Percentiles rank a stretch among this genome's conserved stretches.
Evolutionary conservation across 1,140 invertebrate genomes (phyloP).

Genomic region (Bradynema listronoti): DNA sequence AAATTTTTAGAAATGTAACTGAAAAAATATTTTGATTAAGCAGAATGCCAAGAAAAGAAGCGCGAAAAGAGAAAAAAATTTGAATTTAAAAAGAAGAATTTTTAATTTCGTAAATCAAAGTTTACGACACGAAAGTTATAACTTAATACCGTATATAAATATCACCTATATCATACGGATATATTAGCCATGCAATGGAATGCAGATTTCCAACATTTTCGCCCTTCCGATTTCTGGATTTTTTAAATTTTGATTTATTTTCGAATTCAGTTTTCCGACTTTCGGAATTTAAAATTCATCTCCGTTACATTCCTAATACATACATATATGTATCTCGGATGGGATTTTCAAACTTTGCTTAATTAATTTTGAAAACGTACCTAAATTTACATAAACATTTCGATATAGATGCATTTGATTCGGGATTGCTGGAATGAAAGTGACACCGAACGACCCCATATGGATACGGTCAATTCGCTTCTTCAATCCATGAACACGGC

Average conservation of each 20-base stretch:
- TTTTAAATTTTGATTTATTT: background rate
- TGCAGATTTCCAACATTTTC: no score
- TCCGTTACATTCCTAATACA: background rate
- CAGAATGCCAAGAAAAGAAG: no score
- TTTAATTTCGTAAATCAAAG: no score
- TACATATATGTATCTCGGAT: background rate
- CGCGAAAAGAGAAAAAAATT: no score
- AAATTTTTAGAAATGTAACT: no score
- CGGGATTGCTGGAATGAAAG: constrained; percentile 37
- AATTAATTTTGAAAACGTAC: background rate
- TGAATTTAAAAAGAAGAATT: no score
- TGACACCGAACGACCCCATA: constrained; percentile 27
- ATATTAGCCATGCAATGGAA: no score
- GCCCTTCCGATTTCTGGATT: background rate
- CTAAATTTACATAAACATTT: background rate
- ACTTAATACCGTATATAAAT: no score
- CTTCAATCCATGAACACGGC: constrained; percentile 33
- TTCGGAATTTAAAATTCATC: background rate
- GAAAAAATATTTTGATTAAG: no score
- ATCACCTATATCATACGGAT: no score
- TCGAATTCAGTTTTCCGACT: background rate
- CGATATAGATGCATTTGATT: constrained; percentile 34
- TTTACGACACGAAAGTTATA: no score
- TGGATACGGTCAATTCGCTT: constrained; percentile 18
- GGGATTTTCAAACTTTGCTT: background rate